Evolutionary conservation across 2,888 invertebrate genomes (phyloP).

Genomic region (Timema podura): DNA sequence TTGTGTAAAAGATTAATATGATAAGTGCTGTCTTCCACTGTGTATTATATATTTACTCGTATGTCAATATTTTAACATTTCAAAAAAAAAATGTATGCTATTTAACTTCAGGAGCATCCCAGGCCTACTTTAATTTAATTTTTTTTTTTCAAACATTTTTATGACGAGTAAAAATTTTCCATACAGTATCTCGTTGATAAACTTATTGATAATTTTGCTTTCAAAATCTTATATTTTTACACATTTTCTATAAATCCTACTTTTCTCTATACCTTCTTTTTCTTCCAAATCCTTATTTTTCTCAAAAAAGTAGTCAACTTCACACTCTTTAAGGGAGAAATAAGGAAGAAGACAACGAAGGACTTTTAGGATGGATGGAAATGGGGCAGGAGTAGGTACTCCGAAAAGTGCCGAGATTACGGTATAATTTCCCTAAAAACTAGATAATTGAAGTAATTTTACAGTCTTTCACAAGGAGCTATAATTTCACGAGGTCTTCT

Average conservation of each 20-base stretch:
- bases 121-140: no score
- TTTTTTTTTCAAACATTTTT: no score
- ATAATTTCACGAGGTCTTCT: conserved; percentile 26
- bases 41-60: no score
- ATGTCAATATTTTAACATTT: no score
- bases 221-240: neutral
- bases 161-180: no score
- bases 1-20: no score
- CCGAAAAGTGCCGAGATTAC: conserved; percentile 29
- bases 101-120: no score
- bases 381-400: conserved; percentile 10
- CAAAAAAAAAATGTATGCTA: no score
- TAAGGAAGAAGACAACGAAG: neutral
- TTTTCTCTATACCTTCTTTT: conserved; percentile 13
- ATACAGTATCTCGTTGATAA: no score
- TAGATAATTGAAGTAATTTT: conserved; percentile 33
- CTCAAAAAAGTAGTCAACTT: conserved; percentile 19
- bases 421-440: conserved; percentile 31
- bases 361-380: conserved; percentile 1
- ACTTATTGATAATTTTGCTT: no score
- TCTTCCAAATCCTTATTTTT: neutral
- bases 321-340: neutral
- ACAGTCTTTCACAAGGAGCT: conserved; percentile 29
- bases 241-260: neutral
- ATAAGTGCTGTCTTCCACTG: no score